A percentile compares a stretch with the other conserved stretches of the same genome.
Evolutionary conservation across 2,113 vertebrate genomes (phyloP).

Genomic region (Otocyon megalotis): DNA sequence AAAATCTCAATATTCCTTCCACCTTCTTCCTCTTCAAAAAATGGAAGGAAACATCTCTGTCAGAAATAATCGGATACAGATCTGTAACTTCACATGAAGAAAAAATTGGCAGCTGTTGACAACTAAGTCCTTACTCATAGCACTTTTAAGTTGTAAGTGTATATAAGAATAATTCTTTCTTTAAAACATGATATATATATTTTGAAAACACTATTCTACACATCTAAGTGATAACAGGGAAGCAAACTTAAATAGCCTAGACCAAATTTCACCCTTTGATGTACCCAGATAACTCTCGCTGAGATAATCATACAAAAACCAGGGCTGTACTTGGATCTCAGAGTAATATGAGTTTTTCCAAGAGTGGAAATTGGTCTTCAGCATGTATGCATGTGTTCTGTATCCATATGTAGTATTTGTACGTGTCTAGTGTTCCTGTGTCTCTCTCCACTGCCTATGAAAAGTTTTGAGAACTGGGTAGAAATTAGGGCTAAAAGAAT

Average conservation of each 20-base stretch:
- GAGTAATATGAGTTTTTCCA: constrained; percentile 3
- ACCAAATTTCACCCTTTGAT: constrained; percentile 68
- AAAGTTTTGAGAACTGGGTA: background rate
- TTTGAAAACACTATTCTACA: constrained; percentile 22
- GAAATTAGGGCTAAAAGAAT: background rate
- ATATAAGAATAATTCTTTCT: constrained; percentile 20
- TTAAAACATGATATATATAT: constrained; percentile 42
- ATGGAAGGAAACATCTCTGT: background rate
- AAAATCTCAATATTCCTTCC: constrained; percentile 44
- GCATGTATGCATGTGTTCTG: background rate
- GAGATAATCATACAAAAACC: constrained; percentile 60
- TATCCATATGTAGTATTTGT: background rate
- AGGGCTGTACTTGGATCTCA: constrained; percentile 53
- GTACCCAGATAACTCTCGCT: constrained; percentile 40
- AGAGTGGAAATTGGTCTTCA: constrained; percentile 11
- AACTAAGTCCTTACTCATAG: background rate
- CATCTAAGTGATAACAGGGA: constrained; percentile 64
- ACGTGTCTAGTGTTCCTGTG: background rate
- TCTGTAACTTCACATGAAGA: background rate
- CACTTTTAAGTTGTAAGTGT: background rate
- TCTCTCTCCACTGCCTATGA: background rate
- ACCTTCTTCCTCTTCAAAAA: constrained; percentile 27
- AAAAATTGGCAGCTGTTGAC: background rate
- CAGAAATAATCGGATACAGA: background rate
- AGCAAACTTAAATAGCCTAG: constrained; percentile 73